These are phyloP conservation scores for Sebastes umbrosus DNA, from an alignment of 2,797 vertebrate genomes.

Conservation along the genomic window DNA sequence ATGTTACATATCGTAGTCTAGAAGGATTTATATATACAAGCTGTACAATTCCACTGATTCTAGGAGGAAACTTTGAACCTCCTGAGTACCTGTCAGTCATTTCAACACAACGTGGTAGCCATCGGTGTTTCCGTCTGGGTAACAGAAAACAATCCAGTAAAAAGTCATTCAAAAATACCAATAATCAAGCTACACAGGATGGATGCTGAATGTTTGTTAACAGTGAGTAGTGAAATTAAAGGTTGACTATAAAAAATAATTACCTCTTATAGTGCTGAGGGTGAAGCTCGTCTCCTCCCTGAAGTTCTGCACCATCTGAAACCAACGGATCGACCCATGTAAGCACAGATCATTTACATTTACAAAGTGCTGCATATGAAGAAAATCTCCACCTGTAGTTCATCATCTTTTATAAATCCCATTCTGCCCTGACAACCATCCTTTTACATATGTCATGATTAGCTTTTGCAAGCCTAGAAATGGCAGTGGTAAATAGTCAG, in stretches of 20 bases:
- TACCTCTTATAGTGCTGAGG: slow-evolving; percentile 92
- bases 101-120: slow-evolving; percentile 72
- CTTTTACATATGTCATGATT: not conserved
- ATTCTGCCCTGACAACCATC: not conserved
- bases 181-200: not conserved
- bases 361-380: not conserved
- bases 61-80: not conserved
- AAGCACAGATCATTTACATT: not conserved
- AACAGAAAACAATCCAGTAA: not conserved
- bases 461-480: not conserved
- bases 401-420: not conserved
- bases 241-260: not conserved
- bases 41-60: slow-evolving; percentile 44
- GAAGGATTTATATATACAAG: slow-evolving; percentile 52
- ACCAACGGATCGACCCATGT: not conserved
- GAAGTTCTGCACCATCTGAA: slow-evolving; percentile 95
- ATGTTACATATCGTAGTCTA: not conserved
- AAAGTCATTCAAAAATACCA: not conserved
- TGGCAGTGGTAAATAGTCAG: too few relatives aligned
- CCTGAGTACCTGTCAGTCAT: slow-evolving; percentile 31
- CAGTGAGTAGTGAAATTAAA: not conserved
- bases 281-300: slow-evolving; percentile 92
- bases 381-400: too few relatives aligned
- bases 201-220: not conserved
- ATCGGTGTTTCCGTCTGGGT: slow-evolving; percentile 66